Base-by-base conservation (phyloP, 2,888 invertebrate species). In the Oeneis ivallda region DNA sequence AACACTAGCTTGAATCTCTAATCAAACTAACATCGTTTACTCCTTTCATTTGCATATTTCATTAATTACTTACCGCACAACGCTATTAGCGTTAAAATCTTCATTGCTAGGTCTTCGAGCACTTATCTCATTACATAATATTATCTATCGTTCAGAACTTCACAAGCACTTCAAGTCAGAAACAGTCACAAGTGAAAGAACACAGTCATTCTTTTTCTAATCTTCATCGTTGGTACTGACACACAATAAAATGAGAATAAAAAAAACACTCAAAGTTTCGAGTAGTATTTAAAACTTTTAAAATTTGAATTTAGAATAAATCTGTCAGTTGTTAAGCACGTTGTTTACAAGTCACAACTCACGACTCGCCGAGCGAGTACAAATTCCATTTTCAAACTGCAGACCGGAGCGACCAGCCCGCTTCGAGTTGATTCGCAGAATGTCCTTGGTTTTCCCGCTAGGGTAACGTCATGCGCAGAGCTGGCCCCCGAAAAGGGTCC, bases 371-470 rank as follows among this genome's bases (percentile, higher is more conserved):
- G 81, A 74, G 70, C 81, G 78, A 82, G 84, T 74, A 78, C 83
- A 85, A 79, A 78, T 82, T 81, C 79, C 81, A 83, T 81, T 78
- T 80, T 79, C 71, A 77, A 83, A 79, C 81, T 79, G 64, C 64
- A 65, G 74, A 71, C 73, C 70, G 70, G 67, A 66, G 74, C 87
- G 88, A 83, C 79, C 78, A 72, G 71, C 71, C 77, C 72, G 74
- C 75, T 66, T 73, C 77, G 75, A 71, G 76, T 72, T 76, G 75
- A 79, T 75, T 80, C 83, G 83, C 77, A 76, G 82, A 84, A 82
- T 90, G 89, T 85, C 90, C 89, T 89, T 88, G 86, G 82, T 81
- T 84, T 83, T 87, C 86, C 86, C 87, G 86, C 86, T 86, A 84
- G 86, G 85, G 80, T 79, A 79, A 79, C 73, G 88, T 82, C 90